Evolutionary conservation across 2,113 vertebrate species (phyloP).

Genomic region (Solenodon paradoxus): DNA sequence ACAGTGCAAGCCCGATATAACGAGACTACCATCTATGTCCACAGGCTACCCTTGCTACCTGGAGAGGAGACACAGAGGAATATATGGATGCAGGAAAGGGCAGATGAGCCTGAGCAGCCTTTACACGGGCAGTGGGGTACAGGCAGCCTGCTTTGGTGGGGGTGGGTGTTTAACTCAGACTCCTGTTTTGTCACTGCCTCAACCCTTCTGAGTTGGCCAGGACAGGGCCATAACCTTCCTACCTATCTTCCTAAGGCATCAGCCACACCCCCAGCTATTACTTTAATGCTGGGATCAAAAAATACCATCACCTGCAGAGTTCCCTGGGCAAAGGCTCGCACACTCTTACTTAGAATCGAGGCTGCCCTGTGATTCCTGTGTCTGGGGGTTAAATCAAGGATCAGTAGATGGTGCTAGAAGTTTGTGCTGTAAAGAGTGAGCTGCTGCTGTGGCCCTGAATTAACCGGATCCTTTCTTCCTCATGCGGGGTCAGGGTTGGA

Average conservation of each 20-base stretch:
- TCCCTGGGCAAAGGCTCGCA: background rate
- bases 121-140: background rate
- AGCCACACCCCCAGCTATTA: background rate
- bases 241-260: background rate
- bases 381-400: background rate
- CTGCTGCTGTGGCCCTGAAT: background rate
- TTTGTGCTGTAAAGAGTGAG: background rate
- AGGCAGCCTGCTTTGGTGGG: background rate
- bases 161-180: background rate
- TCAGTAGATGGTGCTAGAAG: background rate
- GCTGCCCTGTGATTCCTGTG: background rate
- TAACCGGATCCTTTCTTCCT: background rate
- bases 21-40: constrained; percentile 67
- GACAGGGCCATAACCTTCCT: background rate
- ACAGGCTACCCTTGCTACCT: constrained; percentile 48
- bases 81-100: background rate
- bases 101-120: background rate
- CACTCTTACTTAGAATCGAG: background rate
- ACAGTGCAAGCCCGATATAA: constrained; percentile 78
- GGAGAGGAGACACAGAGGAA: background rate
- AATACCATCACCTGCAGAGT: background rate
- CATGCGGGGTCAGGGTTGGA: background rate
- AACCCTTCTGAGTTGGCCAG: background rate
- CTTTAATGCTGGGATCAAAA: constrained; percentile 17
- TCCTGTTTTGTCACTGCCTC: background rate